phyloP scores from a whole-genome alignment of 1,140 invertebrate genomes.

The Drosophila parabipectinata region DNA sequence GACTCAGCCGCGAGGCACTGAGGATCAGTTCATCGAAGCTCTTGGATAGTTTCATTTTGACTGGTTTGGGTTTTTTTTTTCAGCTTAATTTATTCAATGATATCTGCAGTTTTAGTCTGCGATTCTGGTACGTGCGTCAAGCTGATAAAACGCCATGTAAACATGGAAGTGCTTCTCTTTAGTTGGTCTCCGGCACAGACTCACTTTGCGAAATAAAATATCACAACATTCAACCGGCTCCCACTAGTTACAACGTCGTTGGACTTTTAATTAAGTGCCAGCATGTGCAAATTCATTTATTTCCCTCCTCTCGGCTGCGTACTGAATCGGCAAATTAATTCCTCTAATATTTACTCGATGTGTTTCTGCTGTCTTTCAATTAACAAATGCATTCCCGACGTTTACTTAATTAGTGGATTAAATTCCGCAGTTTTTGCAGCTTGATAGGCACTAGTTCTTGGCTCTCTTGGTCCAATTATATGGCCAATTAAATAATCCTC shows the following conservation, averaged over 20 bases:
- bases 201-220: neutral
- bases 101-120: neutral
- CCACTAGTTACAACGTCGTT: neutral
- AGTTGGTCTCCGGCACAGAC: neutral
- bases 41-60: slow-evolving; percentile 81
- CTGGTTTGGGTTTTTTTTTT: neutral
- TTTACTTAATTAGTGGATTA: neutral
- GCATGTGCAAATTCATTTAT: slow-evolving; percentile 2
- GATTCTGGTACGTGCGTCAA: slow-evolving; percentile 35
- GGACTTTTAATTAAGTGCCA: neutral
- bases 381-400: neutral
- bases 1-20: slow-evolving; percentile 76
- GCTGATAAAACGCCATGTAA: slow-evolving; percentile 25
- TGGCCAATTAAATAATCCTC: neutral
- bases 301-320: neutral
- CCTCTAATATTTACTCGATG: neutral
- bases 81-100: neutral
- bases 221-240: neutral
- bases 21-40: slow-evolving; percentile 81
- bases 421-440: neutral
- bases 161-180: slow-evolving; percentile 28
- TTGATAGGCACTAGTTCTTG: neutral
- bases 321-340: neutral
- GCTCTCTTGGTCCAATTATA: neutral
- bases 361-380: slow-evolving; percentile 1